These are phyloP conservation scores for Pyrgus malvae DNA, from an alignment of 2,888 invertebrate species.

Conservation along the genomic window DNA sequence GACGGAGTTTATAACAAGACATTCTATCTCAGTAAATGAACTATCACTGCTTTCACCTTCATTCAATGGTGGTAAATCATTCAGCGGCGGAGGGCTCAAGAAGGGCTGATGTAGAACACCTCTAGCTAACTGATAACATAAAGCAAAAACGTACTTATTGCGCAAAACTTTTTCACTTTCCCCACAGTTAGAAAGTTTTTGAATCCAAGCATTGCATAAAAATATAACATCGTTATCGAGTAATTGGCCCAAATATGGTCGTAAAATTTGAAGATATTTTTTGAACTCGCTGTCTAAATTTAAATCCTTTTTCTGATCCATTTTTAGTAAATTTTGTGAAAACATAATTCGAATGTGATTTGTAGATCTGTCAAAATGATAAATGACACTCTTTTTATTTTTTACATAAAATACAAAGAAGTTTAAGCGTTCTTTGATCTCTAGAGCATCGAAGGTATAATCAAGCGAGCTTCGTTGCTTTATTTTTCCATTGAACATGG, in stretches of 20 bases:
- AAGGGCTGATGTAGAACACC: slow-evolving; percentile 63
- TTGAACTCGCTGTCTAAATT: slow-evolving; percentile 63
- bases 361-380: slow-evolving; percentile 2
- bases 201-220: slow-evolving; percentile 68
- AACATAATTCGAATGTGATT: too few species aligned
- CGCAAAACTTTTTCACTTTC: slow-evolving; percentile 56
- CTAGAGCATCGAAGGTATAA: too few species aligned
- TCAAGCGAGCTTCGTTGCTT: too few species aligned
- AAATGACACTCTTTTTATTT: slow-evolving; percentile 13
- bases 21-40: slow-evolving; percentile 56
- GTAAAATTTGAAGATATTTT: slow-evolving; percentile 63
- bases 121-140: slow-evolving; percentile 66
- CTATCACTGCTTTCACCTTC: slow-evolving; percentile 45
- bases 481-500: too few species aligned
- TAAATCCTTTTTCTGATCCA: slow-evolving; percentile 51
- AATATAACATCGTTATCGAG: slow-evolving; percentile 52
- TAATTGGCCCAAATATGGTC: slow-evolving; percentile 58
- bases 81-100: slow-evolving; percentile 47
- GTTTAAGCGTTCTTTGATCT: too few species aligned
- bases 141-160: slow-evolving; percentile 62
- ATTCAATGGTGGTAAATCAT: slow-evolving; percentile 43
- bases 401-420: too few species aligned
- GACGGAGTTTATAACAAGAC: slow-evolving; percentile 48
- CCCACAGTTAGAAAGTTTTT: slow-evolving; percentile 53
- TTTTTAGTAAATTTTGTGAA: slow-evolving; percentile 34